A percentile compares a stretch with the other conserved stretches of the same genome.
Evolutionary conservation across 2,113 vertebrate genomes (phyloP).

Genomic region (Hippoglossus stenolepis): DNA sequence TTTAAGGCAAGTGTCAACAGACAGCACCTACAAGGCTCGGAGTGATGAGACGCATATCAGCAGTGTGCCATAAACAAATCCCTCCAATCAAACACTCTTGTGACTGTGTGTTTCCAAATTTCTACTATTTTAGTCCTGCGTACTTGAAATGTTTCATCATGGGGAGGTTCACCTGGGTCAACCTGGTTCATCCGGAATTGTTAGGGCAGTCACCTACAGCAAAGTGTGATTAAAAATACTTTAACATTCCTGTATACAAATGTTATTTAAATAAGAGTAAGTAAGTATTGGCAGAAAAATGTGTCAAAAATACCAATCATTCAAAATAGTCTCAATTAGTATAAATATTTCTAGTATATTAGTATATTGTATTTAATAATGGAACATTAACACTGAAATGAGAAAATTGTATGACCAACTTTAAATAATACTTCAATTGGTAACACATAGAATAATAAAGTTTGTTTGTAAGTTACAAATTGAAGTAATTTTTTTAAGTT

Average conservation of each 20-base stretch:
- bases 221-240: background rate
- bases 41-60: background rate
- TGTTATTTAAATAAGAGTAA: background rate
- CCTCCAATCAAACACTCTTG: background rate
- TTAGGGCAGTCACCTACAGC: background rate
- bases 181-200: too few relatives aligned
- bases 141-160: background rate
- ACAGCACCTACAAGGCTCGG: conserved; percentile 31
- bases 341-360: too few relatives aligned
- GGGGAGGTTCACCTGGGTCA: background rate
- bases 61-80: background rate
- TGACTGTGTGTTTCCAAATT: background rate
- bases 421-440: too few relatives aligned
- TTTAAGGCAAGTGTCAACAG: conserved; percentile 58
- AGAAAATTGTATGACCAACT: too few relatives aligned
- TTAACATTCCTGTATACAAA: too few relatives aligned
- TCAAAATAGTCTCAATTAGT: too few relatives aligned
- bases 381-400: too few relatives aligned
- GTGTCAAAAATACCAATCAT: too few relatives aligned
- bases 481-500: too few relatives aligned
- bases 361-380: too few relatives aligned
- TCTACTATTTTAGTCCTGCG: background rate
- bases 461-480: too few relatives aligned
- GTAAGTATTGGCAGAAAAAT: background rate
- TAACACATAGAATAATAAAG: too few relatives aligned